Percentiles rank a stretch among this genome's conserved stretches.
These are phyloP conservation scores for Exephanes ischioxanthus DNA, from an alignment of 2,888 invertebrate species.

Conservation along the genomic window DNA sequence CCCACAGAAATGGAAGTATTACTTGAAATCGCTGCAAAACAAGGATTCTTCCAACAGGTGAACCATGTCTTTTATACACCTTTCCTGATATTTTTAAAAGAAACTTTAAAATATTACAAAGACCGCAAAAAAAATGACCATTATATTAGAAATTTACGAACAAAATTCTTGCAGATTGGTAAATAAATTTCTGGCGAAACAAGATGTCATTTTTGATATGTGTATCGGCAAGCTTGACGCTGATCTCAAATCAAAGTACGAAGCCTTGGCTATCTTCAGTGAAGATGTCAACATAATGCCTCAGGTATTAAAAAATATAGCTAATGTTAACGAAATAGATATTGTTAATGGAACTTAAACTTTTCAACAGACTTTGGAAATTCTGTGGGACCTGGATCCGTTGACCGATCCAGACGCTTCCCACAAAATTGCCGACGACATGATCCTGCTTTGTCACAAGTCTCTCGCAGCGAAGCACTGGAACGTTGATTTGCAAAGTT, in stretches of 20 bases:
- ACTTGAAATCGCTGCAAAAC: constrained; percentile 86
- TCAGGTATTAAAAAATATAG: constrained; percentile 82
- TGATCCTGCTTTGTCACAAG: constrained; percentile 89
- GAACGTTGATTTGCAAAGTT: constrained; percentile 87
- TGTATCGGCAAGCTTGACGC: constrained; percentile 87
- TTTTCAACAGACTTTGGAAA: constrained; percentile 84
- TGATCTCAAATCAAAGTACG: constrained; percentile 86
- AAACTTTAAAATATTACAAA: not conserved
- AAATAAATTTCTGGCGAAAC: constrained; percentile 77
- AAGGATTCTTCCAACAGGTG: constrained; percentile 85
- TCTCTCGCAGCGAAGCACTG: constrained; percentile 89
- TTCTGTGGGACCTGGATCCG: constrained; percentile 85
- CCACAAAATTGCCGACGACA: constrained; percentile 86
- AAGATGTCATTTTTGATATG: constrained; percentile 83
- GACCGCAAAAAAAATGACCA: not conserved
- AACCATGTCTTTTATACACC: constrained; percentile 39
- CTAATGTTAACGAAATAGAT: not conserved
- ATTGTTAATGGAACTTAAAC: not conserved
- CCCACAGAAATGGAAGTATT: constrained; percentile 87
- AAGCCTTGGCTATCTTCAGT: constrained; percentile 89
- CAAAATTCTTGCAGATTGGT: constrained; percentile 72
- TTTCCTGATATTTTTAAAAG: not conserved
- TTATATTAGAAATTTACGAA: not conserved
- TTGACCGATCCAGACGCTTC: constrained; percentile 77
- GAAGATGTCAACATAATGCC: constrained; percentile 90